Evolutionary conservation across 1,140 invertebrate genomes (phyloP).

Genomic region (Calycopis cecrops): DNA sequence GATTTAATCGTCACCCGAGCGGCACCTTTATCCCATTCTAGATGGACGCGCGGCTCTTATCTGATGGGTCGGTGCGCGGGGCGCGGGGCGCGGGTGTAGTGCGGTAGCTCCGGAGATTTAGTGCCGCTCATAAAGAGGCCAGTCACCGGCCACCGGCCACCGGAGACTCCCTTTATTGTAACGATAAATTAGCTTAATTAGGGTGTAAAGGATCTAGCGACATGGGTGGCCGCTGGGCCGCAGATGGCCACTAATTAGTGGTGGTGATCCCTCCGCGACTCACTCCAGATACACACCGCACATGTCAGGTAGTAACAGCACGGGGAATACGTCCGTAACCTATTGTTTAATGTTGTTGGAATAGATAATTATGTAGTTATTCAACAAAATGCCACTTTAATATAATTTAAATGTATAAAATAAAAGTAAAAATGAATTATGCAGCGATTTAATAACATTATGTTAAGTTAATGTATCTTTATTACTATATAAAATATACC

Average conservation of each 20-base stretch:
- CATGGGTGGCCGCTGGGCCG: conserved; percentile 42
- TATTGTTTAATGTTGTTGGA: too few relatives aligned
- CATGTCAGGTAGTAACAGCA: too few relatives aligned
- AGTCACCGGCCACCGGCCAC: conserved; percentile 32
- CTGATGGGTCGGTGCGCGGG: conserved; percentile 53
- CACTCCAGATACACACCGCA: too few relatives aligned
- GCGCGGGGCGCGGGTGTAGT: conserved; percentile 40
- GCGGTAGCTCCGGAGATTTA: conserved; percentile 62
- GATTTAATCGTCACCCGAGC: conserved; percentile 30
- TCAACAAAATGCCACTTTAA: too few relatives aligned
- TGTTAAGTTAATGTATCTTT: too few relatives aligned
- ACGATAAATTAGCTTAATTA: conserved; percentile 73
- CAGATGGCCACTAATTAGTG: conserved; percentile 20
- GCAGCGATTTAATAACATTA: too few relatives aligned
- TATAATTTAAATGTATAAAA: too few relatives aligned
- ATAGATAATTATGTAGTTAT: too few relatives aligned
- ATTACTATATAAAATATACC: too few relatives aligned
- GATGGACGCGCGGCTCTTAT: conserved; percentile 36
- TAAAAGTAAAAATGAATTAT: too few relatives aligned
- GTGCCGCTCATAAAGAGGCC: conserved; percentile 61
- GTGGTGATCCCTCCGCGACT: too few relatives aligned
- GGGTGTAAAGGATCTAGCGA: conserved; percentile 66
- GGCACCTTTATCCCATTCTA: conserved; percentile 46
- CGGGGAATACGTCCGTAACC: too few relatives aligned
- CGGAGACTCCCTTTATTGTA: conserved; percentile 47